Conservation (phyloP, 2,888 invertebrate genomes). For the Calameuta idolon region DNA sequence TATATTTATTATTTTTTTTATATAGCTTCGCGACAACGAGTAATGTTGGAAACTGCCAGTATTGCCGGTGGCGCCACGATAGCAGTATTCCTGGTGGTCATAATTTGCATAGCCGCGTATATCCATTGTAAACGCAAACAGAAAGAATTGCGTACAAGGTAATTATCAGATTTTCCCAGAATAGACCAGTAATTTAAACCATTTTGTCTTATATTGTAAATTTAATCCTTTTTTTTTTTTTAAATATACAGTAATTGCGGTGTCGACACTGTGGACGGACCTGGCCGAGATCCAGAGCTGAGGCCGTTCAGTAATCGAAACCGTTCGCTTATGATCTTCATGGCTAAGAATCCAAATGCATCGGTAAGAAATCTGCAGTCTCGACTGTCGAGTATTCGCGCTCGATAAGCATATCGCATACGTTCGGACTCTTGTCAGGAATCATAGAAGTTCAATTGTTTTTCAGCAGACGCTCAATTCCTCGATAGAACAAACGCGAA, state of each 20-base stretch:
- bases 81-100: slow-evolving; percentile 66
- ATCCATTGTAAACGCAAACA: slow-evolving; percentile 67
- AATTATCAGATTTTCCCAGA: slow-evolving; percentile 29
- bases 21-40: slow-evolving; percentile 80
- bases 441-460: neutral
- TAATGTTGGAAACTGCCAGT: slow-evolving; percentile 89
- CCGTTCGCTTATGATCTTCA: slow-evolving; percentile 64
- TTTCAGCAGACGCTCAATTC: slow-evolving; percentile 37
- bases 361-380: slow-evolving; percentile 47
- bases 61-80: slow-evolving; percentile 86
- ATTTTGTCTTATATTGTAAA: neutral
- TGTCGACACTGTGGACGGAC: slow-evolving; percentile 65
- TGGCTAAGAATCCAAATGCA: slow-evolving; percentile 63
- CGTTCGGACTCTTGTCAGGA: neutral
- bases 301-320: slow-evolving; percentile 66
- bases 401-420: neutral
- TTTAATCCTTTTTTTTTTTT: neutral
- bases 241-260: slow-evolving; percentile 50
- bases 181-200: neutral
- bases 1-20: neutral
- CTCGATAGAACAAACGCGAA: slow-evolving; percentile 62
- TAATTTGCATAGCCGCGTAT: slow-evolving; percentile 66
- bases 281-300: slow-evolving; percentile 64
- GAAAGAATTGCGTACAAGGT: slow-evolving; percentile 66
- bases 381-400: neutral